These are phyloP conservation scores for Pemphigus obesinymphae DNA, from an alignment of 1,140 invertebrate species.

Conservation along the genomic window DNA sequence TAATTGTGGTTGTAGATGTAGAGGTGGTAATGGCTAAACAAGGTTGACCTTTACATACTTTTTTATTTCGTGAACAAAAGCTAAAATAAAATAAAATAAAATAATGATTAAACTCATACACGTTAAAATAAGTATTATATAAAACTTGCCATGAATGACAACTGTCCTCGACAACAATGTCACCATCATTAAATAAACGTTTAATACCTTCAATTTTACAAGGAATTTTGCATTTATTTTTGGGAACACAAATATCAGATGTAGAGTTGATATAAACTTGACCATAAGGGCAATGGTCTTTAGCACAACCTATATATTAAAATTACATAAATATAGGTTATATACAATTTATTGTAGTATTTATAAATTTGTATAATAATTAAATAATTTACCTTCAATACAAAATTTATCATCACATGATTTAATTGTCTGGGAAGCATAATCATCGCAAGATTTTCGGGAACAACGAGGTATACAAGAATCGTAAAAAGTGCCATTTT, in stretches of 20 bases:
- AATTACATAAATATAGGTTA: neutral
- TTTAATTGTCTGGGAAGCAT: neutral
- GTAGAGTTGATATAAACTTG: conserved; percentile 66
- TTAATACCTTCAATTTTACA: conserved; percentile 61
- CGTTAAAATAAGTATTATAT: neutral
- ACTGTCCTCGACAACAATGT: conserved; percentile 65
- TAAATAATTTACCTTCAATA: conserved; percentile 32
- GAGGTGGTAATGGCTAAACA: conserved; percentile 52
- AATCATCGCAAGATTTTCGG: conserved; percentile 16
- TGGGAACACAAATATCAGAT: conserved; percentile 67
- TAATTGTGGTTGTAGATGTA: conserved; percentile 40
- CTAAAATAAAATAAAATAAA: conserved; percentile 46
- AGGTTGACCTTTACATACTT: conserved; percentile 65
- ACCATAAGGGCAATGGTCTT: conserved; percentile 65
- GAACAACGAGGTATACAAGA: conserved; percentile 33
- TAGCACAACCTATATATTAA: conserved; percentile 58
- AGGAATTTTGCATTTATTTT: conserved; percentile 56
- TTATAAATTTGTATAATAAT: neutral
- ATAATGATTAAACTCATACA: conserved; percentile 17
- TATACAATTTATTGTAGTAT: neutral
- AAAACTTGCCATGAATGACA: conserved; percentile 67
- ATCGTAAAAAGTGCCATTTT: conserved; percentile 24
- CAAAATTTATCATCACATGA: conserved; percentile 25
- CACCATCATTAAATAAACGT: conserved; percentile 69
- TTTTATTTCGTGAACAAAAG: conserved; percentile 63